phyloP scores from a whole-genome alignment of 2,888 invertebrate species.

The Epiblema foenella region DNA sequence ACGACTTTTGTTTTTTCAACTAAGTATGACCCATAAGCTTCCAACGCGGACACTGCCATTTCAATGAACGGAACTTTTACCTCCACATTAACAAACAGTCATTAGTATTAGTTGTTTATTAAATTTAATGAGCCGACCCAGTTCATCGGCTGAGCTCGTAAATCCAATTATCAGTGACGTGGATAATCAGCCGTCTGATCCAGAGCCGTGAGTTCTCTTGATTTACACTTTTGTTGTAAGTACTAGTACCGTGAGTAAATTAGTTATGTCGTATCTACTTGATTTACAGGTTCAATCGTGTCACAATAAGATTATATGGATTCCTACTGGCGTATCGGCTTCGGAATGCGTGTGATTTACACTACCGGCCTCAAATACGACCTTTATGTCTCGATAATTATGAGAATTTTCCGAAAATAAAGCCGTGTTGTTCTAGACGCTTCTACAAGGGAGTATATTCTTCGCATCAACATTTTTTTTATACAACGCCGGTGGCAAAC shows the following conservation, averaged over 20 bases:
- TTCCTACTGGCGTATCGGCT: too few species aligned
- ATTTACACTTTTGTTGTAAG: constrained; percentile 18
- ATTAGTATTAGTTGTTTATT: constrained; percentile 15
- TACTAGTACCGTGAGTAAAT: constrained; percentile 7
- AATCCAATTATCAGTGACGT: constrained; percentile 65
- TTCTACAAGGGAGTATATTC: too few species aligned
- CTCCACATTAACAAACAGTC: constrained; percentile 5
- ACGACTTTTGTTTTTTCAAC: too few species aligned
- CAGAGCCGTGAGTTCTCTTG: constrained; percentile 17
- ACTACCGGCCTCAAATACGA: too few species aligned
- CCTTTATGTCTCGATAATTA: too few species aligned
- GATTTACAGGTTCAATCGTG: constrained; percentile 14
- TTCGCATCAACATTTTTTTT: too few species aligned
- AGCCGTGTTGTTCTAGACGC: too few species aligned
- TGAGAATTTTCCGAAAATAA: too few species aligned
- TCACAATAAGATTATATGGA: background rate
- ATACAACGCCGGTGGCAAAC: too few species aligned
- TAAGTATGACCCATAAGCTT: constrained; percentile 1
- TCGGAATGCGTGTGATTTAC: too few species aligned
- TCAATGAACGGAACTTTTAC: background rate
- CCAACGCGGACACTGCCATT: background rate
- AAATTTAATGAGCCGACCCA: constrained; percentile 18
- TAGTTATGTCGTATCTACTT: constrained; percentile 9
- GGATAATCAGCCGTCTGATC: constrained; percentile 34
- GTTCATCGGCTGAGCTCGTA: constrained; percentile 50